Conservation (phyloP, 2,113 vertebrate species). For the Ophiodon elongatus region DNA sequence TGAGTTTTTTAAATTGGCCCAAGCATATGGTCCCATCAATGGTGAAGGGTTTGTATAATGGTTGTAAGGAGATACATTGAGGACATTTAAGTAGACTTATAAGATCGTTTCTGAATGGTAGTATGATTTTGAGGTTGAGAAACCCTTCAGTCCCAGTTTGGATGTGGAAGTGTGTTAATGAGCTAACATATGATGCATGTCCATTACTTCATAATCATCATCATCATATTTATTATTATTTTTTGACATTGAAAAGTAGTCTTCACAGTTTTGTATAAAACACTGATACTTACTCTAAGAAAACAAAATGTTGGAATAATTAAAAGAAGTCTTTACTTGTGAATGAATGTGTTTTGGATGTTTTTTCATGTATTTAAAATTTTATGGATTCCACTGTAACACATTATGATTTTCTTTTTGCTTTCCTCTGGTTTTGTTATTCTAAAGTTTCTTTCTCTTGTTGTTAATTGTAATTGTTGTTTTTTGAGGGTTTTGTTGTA, state of each 20-base stretch:
- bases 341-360: conserved; percentile 44
- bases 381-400: conserved; percentile 18
- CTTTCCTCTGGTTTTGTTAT: conserved; percentile 20
- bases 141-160: conserved; percentile 3
- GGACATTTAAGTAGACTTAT: conserved; percentile 1
- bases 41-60: conserved; percentile 40
- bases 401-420: conserved; percentile 19
- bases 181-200: conserved; percentile 19
- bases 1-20: conserved; percentile 77
- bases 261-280: conserved; percentile 13
- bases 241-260: conserved; percentile 17
- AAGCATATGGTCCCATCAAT: conserved; percentile 75
- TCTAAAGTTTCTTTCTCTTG: neutral
- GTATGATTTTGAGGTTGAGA: neutral
- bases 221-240: conserved; percentile 16
- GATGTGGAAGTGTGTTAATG: conserved; percentile 13
- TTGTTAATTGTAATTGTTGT: conserved; percentile 23
- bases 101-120: neutral
- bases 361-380: conserved; percentile 31
- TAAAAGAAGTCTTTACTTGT: conserved; percentile 18
- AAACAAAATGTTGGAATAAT: conserved; percentile 33
- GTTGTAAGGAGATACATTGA: conserved; percentile 57
- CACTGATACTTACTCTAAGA: neutral
- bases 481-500: neutral
- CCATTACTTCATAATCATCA: conserved; percentile 52